Evolutionary conservation across 2,888 invertebrate species (phyloP).

Genomic region (Drosophila melanosoma): DNA sequence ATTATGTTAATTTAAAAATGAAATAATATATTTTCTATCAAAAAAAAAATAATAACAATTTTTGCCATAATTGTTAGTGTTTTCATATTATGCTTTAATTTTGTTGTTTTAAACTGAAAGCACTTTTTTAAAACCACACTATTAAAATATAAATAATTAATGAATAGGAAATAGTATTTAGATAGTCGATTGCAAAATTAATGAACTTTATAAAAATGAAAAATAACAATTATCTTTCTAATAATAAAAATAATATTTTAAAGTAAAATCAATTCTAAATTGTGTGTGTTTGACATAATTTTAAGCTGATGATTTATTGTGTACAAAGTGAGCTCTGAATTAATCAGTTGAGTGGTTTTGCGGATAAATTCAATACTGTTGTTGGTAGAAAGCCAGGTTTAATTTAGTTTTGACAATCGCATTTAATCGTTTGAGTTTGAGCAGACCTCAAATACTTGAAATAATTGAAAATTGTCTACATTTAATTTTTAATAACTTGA

Average conservation of each 20-base stretch:
- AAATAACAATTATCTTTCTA: constrained; percentile 11
- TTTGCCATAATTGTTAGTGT: background rate
- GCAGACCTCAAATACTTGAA: no score
- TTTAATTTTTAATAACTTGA: background rate
- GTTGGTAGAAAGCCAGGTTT: background rate
- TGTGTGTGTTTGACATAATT: background rate
- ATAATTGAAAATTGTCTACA: no score
- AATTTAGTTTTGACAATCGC: background rate
- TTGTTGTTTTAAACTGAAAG: constrained; percentile 49
- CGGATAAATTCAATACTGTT: background rate
- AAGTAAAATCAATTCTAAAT: background rate
- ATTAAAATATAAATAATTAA: background rate
- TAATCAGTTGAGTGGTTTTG: background rate
- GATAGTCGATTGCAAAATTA: constrained; percentile 21
- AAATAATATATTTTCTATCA: constrained; percentile 12
- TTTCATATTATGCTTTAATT: constrained; percentile 22
- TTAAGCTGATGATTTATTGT: background rate
- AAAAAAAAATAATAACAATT: no score
- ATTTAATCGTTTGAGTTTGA: background rate
- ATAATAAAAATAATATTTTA: constrained; percentile 3
- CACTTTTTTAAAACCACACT: constrained; percentile 1
- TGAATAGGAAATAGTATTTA: constrained; percentile 5
- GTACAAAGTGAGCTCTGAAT: background rate
- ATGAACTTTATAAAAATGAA: background rate
- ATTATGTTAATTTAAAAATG: constrained; percentile 17